phyloP scores from a whole-genome alignment of 1,140 invertebrate genomes.

The Samia ricini region DNA sequence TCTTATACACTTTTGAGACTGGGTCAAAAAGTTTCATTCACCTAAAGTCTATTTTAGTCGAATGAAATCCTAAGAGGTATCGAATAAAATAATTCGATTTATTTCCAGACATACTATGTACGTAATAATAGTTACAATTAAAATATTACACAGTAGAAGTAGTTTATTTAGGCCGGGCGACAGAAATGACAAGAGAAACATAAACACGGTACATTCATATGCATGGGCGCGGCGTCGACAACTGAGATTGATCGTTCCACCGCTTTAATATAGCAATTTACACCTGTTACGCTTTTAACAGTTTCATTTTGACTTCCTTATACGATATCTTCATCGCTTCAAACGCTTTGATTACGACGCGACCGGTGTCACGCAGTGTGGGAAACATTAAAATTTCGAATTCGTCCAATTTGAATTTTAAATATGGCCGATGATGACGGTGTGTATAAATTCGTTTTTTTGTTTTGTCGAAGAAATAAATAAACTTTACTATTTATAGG shows the following conservation, averaged over 20 bases:
- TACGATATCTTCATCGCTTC: constrained; percentile 26
- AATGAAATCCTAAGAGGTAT: too few species aligned
- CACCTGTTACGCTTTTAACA: constrained; percentile 42
- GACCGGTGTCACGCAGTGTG: constrained; percentile 9
- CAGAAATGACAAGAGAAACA: background rate
- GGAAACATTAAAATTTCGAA: constrained; percentile 18
- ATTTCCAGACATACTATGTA: too few species aligned
- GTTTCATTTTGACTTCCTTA: constrained; percentile 31
- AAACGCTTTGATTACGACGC: constrained; percentile 16
- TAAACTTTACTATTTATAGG: background rate
- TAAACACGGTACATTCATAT: constrained; percentile 22
- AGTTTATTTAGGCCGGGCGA: background rate
- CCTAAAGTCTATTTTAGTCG: too few species aligned
- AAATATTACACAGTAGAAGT: background rate
- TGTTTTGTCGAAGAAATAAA: too few species aligned
- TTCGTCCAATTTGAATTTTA: constrained; percentile 18
- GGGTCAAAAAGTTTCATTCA: too few species aligned
- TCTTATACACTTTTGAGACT: too few species aligned
- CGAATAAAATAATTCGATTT: too few species aligned
- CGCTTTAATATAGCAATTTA: constrained; percentile 60
- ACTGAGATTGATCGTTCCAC: constrained; percentile 46
- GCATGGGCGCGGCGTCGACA: constrained; percentile 29
- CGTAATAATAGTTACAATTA: too few species aligned
- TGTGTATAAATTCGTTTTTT: background rate
- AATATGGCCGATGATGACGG: background rate